Evolutionary conservation across 1,140 invertebrate species (phyloP).

Genomic region (Camponotus pennsylvanicus): DNA sequence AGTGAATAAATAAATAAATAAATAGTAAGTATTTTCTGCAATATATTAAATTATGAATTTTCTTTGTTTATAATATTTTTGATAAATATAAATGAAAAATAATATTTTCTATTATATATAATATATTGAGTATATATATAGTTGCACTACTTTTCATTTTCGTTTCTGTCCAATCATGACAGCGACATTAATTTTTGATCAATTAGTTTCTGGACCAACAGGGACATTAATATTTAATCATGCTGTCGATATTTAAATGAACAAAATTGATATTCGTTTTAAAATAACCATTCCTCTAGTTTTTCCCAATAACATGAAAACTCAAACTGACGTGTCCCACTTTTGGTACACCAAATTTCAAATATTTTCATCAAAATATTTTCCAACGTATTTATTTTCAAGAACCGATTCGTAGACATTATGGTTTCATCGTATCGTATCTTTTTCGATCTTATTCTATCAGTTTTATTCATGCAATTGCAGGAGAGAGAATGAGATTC

Average conservation of each 20-base stretch:
- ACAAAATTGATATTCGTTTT: conserved; percentile 13
- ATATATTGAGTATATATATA: not conserved
- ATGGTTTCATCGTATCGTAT: not conserved
- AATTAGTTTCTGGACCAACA: not conserved
- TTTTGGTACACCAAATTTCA: conserved; percentile 4
- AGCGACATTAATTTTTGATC: not conserved
- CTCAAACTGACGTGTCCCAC: not conserved
- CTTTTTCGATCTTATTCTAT: not conserved
- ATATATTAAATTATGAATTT: not conserved
- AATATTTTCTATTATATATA: too few relatives aligned
- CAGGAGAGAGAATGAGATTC: not conserved
- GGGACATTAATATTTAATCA: not conserved
- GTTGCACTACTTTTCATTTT: not conserved
- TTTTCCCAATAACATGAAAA: not conserved
- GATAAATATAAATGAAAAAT: not conserved
- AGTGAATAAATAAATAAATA: too few relatives aligned
- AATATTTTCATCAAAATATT: conserved; percentile 20
- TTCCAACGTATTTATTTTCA: not conserved
- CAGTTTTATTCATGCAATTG: not conserved
- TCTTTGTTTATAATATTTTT: not conserved
- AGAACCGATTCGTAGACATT: not conserved
- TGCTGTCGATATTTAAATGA: conserved; percentile 19
- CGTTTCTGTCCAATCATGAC: not conserved
- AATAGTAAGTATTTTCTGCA: not conserved
- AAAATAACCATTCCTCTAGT: conserved; percentile 7